Evolutionary conservation across 2,113 vertebrate species (phyloP).

Genomic region (Antechinus stuartii): DNA sequence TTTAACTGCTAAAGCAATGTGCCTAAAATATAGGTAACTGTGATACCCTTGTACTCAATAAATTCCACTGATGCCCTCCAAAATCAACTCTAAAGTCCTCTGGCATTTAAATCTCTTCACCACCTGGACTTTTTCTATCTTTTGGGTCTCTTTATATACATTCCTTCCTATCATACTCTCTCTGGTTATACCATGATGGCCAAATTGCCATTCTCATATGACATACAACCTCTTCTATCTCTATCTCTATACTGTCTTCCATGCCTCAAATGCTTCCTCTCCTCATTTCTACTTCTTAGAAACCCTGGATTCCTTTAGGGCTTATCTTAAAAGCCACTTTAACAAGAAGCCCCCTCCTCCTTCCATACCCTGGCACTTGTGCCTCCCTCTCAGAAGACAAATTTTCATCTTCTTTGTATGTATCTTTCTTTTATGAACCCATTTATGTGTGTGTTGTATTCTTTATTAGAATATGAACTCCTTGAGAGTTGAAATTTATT

Average conservation of each 20-base stretch:
- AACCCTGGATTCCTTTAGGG: not conserved
- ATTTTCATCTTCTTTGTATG: not conserved
- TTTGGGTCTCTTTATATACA: not conserved
- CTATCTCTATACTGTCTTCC: not conserved
- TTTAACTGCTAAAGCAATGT: not conserved
- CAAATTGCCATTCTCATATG: not conserved
- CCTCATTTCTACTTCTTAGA: not conserved
- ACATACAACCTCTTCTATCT: not conserved
- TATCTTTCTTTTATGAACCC: not conserved
- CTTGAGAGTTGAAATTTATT: not conserved
- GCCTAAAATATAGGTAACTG: not conserved
- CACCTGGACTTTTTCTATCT: not conserved
- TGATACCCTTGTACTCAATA: not conserved
- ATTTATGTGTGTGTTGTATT: not conserved
- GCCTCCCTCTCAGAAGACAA: not conserved
- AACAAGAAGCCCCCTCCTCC: not conserved
- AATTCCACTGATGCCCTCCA: not conserved
- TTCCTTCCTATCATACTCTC: not conserved
- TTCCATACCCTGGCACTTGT: not conserved
- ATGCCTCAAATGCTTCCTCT: not conserved
- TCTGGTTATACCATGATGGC: not conserved
- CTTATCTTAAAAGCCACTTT: not conserved
- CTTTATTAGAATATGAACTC: not conserved
- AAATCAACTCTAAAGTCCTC: too few species aligned
- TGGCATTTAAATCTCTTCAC: not conserved